Conservation (phyloP, 2,797 vertebrate species). For the Pangasius djambal region DNA sequence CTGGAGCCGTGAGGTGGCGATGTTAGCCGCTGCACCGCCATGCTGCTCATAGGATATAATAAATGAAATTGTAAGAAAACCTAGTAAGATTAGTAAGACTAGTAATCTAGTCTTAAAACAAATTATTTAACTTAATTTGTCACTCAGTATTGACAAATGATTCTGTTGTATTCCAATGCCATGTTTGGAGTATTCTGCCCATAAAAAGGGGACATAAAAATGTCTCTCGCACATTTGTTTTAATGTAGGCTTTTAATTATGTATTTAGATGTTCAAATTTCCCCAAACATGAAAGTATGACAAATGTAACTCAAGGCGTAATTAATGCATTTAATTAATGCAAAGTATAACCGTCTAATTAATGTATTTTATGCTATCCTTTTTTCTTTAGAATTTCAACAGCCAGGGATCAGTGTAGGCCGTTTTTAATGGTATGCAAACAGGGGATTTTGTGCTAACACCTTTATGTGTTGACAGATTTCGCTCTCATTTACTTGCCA, state of each 20-base stretch:
- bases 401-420: background rate
- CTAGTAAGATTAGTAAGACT: background rate
- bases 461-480: background rate
- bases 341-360: background rate
- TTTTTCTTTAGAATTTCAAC: background rate
- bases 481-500: conserved; percentile 16
- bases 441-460: background rate
- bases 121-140: background rate
- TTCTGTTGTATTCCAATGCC: background rate
- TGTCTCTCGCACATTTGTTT: background rate
- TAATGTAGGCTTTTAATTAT: background rate
- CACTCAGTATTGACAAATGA: background rate
- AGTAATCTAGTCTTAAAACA: background rate
- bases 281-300: background rate
- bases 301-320: background rate
- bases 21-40: background rate
- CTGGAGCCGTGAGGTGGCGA: background rate
- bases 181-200: background rate
- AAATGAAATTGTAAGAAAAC: background rate
- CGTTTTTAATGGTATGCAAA: background rate
- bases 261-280: background rate
- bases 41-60: background rate
- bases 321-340: background rate
- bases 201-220: background rate
- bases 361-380: background rate